phyloP scores from a whole-genome alignment of 2,797 vertebrate genomes.

The Sebastes baramenuke region DNA sequence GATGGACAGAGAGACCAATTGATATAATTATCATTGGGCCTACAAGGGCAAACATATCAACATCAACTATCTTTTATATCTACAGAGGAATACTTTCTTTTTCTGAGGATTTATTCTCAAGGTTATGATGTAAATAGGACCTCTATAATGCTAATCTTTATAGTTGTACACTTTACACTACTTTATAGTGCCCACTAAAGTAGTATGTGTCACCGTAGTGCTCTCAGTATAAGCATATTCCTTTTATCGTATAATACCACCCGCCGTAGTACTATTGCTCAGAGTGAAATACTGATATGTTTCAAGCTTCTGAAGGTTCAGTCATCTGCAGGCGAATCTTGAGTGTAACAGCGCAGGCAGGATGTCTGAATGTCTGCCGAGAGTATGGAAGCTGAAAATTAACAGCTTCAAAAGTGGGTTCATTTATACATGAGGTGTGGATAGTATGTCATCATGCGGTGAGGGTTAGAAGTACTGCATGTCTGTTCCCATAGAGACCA shows the following conservation, averaged over 20 bases:
- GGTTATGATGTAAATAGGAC: background rate
- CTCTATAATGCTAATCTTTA: background rate
- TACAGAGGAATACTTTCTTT: background rate
- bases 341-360: background rate
- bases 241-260: background rate
- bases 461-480: slow-evolving; percentile 21
- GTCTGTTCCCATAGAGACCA: slow-evolving; percentile 64
- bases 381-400: slow-evolving; percentile 13
- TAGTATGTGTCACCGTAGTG: background rate
- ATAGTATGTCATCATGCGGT: slow-evolving; percentile 32
- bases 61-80: background rate
- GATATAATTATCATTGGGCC: background rate
- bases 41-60: background rate
- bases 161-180: background rate
- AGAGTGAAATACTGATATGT: background rate
- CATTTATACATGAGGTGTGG: slow-evolving; percentile 38
- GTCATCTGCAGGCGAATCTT: background rate
- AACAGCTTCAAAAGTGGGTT: slow-evolving; percentile 1
- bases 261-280: background rate
- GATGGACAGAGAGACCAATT: background rate
- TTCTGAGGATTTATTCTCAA: background rate
- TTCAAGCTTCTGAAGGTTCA: slow-evolving; percentile 2
- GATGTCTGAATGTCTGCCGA: slow-evolving; percentile 1
- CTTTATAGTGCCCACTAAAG: too few species aligned
- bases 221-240: background rate